A percentile compares a stretch with the other conserved stretches of the same genome.
These are phyloP conservation scores for Argyra leucocephala DNA, from an alignment of 2,888 invertebrate species.

Conservation along the genomic window DNA sequence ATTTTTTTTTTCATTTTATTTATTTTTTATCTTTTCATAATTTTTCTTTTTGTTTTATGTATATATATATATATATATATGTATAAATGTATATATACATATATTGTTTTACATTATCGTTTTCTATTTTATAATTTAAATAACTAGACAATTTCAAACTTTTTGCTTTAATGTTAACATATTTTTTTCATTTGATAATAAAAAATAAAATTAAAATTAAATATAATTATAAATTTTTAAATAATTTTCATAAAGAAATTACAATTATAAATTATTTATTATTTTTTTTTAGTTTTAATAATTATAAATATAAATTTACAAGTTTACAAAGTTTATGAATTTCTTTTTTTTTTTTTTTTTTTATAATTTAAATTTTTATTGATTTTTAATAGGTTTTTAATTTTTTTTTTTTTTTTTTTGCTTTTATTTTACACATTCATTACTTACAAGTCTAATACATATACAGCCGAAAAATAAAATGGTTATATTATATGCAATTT, in stretches of 20 bases:
- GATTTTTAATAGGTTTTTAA: background rate
- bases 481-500: background rate
- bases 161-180: constrained; percentile 4
- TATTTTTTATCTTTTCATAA: background rate
- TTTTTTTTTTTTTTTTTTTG: constrained; percentile 12
- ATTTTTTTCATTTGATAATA: background rate
- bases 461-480: constrained; percentile 6
- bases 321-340: constrained; percentile 9
- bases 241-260: background rate
- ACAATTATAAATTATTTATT: background rate
- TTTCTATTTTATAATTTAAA: background rate
- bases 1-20: background rate
- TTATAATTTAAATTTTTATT: constrained; percentile 21
- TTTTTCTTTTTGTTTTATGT: background rate
- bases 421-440: constrained; percentile 3
- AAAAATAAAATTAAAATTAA: background rate
- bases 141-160: constrained; percentile 4
- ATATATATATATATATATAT: no score
- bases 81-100: no score
- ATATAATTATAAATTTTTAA: background rate
- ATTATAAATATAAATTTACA: no score
- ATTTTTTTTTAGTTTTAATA: no score
- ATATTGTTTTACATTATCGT: background rate
- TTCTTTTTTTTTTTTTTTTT: constrained; percentile 22
- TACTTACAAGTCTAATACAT: background rate